These are phyloP conservation scores for Oeneis ivallda DNA, from an alignment of 2,888 invertebrate species.

Conservation along the genomic window DNA sequence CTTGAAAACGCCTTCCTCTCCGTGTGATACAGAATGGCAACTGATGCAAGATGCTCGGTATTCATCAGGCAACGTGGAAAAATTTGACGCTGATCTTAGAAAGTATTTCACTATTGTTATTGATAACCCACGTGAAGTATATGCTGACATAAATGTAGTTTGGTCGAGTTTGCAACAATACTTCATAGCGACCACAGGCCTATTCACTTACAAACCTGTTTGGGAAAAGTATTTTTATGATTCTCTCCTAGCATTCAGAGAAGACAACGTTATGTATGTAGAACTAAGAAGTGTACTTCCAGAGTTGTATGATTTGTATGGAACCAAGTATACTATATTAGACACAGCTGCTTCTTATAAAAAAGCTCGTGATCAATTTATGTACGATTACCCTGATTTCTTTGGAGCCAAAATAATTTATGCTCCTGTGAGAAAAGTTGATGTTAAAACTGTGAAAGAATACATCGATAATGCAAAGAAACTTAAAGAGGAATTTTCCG, in stretches of 20 bases:
- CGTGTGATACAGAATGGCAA: constrained; percentile 70
- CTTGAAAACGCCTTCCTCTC: constrained; percentile 45
- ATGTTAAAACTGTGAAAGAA: constrained; percentile 59
- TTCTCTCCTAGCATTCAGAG: constrained; percentile 82
- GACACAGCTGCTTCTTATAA: constrained; percentile 82
- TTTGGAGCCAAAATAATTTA: constrained; percentile 86
- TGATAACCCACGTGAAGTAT: constrained; percentile 68
- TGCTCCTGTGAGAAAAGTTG: constrained; percentile 81
- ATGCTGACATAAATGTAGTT: constrained; percentile 79
- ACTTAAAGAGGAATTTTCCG: constrained; percentile 80
- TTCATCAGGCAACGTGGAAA: constrained; percentile 65
- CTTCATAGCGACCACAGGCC: constrained; percentile 74
- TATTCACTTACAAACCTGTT: constrained; percentile 84
- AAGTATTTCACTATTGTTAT: constrained; percentile 80
- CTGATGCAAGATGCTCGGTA: constrained; percentile 73
- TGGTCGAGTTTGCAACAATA: constrained; percentile 83
- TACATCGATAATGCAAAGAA: constrained; percentile 64
- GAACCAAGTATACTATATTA: constrained; percentile 74
- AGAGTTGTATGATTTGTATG: constrained; percentile 84
- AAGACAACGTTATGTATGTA: constrained; percentile 86
- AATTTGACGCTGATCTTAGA: constrained; percentile 79
- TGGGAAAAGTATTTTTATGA: constrained; percentile 85
- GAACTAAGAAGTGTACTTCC: constrained; percentile 85
- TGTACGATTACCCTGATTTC: constrained; percentile 83
- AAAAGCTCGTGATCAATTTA: constrained; percentile 80